phyloP scores from a whole-genome alignment of 23 tunicate genomes.

The Oikopleura albicans region DNA sequence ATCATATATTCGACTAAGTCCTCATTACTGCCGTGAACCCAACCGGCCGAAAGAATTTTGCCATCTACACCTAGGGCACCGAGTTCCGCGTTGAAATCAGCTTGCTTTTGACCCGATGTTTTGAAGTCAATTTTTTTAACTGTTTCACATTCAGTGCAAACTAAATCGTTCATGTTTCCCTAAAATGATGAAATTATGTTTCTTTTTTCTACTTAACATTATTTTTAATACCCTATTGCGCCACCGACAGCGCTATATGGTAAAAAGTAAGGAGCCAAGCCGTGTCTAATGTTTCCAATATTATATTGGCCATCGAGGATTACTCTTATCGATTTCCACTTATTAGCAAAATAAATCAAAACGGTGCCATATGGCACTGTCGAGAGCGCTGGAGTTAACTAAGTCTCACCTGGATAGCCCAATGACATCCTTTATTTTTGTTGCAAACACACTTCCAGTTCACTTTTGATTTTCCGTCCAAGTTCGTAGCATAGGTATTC shows the following conservation, averaged over 20 bases:
- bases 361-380: no score
- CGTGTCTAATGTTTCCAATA: no score
- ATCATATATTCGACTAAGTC: not conserved
- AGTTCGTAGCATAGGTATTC: not conserved
- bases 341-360: no score
- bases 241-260: no score
- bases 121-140: not conserved
- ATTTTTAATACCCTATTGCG: no score
- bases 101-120: conserved; percentile 4
- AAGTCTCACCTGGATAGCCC: not conserved
- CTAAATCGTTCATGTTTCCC: not conserved
- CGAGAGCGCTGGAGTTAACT: no score
- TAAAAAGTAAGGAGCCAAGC: no score
- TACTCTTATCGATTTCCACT: no score
- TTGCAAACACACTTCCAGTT: not conserved
- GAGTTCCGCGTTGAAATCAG: not conserved
- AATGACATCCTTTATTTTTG: not conserved
- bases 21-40: not conserved
- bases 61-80: conserved; percentile 10
- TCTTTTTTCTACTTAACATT: no score
- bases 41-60: not conserved
- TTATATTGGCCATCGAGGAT: no score
- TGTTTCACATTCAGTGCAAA: not conserved
- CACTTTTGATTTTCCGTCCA: not conserved
- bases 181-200: no score